phyloP scores from a whole-genome alignment of 2,113 vertebrate genomes.

The Chaenocephalus aceratus region DNA sequence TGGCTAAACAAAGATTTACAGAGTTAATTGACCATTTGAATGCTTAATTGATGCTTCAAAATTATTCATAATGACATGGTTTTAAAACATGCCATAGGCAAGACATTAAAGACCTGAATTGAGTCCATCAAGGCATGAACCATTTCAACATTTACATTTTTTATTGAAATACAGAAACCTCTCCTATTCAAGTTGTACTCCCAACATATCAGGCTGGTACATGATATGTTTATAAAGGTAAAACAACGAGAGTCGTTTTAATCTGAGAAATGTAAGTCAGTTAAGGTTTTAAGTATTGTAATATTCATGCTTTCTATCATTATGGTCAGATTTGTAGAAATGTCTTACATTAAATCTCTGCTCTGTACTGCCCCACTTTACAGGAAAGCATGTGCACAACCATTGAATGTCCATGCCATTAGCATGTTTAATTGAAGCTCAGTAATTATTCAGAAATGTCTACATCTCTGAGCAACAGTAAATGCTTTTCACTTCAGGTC shows the following conservation, averaged over 20 bases:
- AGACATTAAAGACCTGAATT: conserved; percentile 42
- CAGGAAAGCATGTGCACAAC: conserved; percentile 1
- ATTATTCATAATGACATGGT: conserved; percentile 48
- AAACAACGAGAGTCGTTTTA: too few relatives aligned
- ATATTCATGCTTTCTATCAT: background rate
- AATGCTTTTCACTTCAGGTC: conserved; percentile 14
- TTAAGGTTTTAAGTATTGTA: background rate
- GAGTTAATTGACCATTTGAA: conserved; percentile 66
- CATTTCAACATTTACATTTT: conserved; percentile 38
- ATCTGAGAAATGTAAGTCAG: background rate
- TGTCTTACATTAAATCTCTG: background rate
- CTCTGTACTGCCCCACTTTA: conserved; percentile 1
- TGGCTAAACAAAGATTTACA: conserved; percentile 46
- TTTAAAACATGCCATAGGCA: conserved; percentile 55
- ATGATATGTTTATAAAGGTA: too few relatives aligned
- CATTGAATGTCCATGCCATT: conserved; percentile 37
- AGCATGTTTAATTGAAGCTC: conserved; percentile 65
- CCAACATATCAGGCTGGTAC: background rate
- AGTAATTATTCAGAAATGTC: conserved; percentile 37
- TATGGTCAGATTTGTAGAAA: background rate
- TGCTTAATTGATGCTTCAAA: conserved; percentile 64
- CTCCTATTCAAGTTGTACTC: background rate
- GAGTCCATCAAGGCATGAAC: conserved; percentile 18
- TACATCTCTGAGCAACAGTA: conserved; percentile 5
- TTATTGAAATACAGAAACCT: background rate